phyloP scores from a whole-genome alignment of 2,888 invertebrate species.

The Orthonevra nobilis region DNA sequence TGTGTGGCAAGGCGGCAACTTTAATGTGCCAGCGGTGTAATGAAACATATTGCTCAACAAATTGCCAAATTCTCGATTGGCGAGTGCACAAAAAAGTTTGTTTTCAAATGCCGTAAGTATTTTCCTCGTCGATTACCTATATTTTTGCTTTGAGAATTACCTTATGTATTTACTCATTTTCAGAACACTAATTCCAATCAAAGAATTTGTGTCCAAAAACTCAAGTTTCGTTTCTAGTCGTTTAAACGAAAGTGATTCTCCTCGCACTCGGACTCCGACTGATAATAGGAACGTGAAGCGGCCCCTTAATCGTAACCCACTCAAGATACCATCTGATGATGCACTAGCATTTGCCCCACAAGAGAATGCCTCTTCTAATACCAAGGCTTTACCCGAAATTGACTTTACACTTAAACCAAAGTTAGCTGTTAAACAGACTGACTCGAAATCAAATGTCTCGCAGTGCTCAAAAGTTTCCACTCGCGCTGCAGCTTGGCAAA shows the following conservation, averaged over 20 bases:
- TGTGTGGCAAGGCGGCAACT: slow-evolving; percentile 46
- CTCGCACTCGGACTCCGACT: slow-evolving; percentile 13
- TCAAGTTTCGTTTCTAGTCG: neutral
- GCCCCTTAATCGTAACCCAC: slow-evolving; percentile 19
- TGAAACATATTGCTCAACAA: slow-evolving; percentile 63
- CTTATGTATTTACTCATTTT: neutral
- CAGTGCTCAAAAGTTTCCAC: slow-evolving; percentile 39
- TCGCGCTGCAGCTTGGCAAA: slow-evolving; percentile 60
- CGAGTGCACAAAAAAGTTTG: slow-evolving; percentile 67
- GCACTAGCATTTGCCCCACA: neutral
- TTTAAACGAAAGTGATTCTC: slow-evolving; percentile 7
- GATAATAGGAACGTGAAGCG: slow-evolving; percentile 26
- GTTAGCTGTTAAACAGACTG: neutral
- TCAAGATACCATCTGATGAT: slow-evolving; percentile 23
- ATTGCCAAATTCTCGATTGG: slow-evolving; percentile 70
- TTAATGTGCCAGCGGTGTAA: slow-evolving; percentile 67
- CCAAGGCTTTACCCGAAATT: no score
- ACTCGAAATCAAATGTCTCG: slow-evolving; percentile 14
- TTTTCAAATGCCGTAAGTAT: slow-evolving; percentile 73
- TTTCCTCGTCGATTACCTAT: neutral
- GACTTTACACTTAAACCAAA: slow-evolving; percentile 53
- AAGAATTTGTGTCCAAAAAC: slow-evolving; percentile 21
- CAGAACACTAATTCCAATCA: slow-evolving; percentile 59
- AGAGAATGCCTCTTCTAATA: neutral
- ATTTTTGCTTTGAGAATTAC: no score